Conservation (phyloP, 2,888 invertebrate species). For the Globia sparganii region DNA sequence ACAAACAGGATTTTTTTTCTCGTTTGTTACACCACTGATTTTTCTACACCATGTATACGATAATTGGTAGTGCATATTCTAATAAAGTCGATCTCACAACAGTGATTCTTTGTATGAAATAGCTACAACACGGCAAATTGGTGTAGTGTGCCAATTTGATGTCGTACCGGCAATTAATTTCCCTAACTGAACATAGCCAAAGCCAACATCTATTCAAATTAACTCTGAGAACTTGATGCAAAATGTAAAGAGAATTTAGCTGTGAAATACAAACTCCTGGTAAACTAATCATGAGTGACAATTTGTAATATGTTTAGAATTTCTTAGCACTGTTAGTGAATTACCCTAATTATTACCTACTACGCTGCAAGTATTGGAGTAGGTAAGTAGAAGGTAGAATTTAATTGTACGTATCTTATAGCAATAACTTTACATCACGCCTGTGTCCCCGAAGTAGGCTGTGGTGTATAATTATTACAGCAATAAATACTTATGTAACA, state of each 20-base stretch:
- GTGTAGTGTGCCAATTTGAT: background rate
- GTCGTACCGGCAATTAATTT: background rate
- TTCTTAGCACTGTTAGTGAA: conserved; percentile 1
- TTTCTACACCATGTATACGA: no score
- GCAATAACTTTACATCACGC: background rate
- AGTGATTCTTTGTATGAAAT: background rate
- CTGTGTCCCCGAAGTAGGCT: background rate
- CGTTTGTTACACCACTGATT: no score
- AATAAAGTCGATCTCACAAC: no score
- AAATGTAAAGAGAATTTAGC: conserved; percentile 15
- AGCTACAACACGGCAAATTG: background rate
- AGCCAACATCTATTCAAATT: background rate
- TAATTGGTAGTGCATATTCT: no score
- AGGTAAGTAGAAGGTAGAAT: conserved; percentile 9
- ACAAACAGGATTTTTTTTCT: no score
- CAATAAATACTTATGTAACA: background rate
- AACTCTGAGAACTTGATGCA: background rate
- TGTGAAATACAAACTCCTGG: conserved; percentile 12
- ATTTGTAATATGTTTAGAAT: conserved; percentile 13
- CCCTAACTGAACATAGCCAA: background rate
- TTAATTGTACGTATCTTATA: conserved; percentile 15
- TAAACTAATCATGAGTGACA: conserved; percentile 37
- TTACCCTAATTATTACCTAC: conserved; percentile 31
- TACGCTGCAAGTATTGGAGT: conserved; percentile 22
- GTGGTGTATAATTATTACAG: background rate